These are phyloP conservation scores for Zingel zingel DNA, from an alignment of 2,113 vertebrate genomes.

Conservation along the genomic window DNA sequence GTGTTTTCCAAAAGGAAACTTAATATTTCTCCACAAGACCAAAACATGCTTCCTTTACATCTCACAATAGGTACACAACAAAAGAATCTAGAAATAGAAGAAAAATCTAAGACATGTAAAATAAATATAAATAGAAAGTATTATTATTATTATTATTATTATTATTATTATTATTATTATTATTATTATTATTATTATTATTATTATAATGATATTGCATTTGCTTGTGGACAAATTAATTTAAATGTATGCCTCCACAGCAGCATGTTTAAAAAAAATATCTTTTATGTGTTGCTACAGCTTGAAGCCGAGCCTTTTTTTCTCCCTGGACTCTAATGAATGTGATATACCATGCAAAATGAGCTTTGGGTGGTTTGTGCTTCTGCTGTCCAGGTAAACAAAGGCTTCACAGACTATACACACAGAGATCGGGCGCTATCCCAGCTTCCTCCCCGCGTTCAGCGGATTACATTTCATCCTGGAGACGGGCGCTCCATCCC, in stretches of 20 bases:
- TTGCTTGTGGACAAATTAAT: constrained; percentile 42
- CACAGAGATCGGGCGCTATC: constrained; percentile 55
- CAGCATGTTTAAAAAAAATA: not conserved
- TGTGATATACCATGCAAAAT: constrained; percentile 64
- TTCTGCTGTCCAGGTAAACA: constrained; percentile 76
- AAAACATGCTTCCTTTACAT: constrained; percentile 17
- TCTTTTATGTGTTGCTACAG: constrained; percentile 33
- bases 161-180: no score
- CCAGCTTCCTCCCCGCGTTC: constrained; percentile 55
- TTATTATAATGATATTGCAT: not conserved
- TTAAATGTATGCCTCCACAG: constrained; percentile 7
- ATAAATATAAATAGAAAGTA: constrained; percentile 24
- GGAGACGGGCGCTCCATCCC: constrained; percentile 50
- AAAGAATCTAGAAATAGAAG: not conserved
- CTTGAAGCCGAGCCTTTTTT: constrained; percentile 36
- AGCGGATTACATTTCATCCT: constrained; percentile 75
- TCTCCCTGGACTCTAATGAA: constrained; percentile 51
- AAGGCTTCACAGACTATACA: constrained; percentile 62
- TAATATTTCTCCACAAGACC: not conserved
- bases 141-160: not conserved
- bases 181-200: no score
- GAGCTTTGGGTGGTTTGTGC: constrained; percentile 58
- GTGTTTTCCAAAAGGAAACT: not conserved
- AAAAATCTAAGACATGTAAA: not conserved
- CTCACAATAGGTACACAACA: not conserved